A percentile compares a stretch with the other conserved stretches of the same genome.
These are phyloP conservation scores for Vulpes vulpes DNA, from an alignment of 2,113 vertebrate genomes.

Conservation along the genomic window DNA sequence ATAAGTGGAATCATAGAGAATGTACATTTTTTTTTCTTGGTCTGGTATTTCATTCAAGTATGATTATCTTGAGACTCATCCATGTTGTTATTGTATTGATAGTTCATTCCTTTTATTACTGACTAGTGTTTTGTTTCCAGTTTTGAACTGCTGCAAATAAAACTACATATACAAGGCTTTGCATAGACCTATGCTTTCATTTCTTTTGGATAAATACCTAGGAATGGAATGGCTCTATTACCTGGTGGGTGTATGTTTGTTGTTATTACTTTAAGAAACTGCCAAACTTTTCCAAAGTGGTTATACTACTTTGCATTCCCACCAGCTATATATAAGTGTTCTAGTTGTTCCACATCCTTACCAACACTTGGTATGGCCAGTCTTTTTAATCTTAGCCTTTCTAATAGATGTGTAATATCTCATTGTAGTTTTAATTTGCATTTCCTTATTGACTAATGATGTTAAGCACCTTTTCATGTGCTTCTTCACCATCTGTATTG, in stretches of 20 bases:
- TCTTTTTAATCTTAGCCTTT: background rate
- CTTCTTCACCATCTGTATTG: background rate
- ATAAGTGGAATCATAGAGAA: background rate
- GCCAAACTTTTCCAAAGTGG: background rate
- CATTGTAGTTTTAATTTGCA: background rate
- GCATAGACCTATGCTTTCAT: background rate
- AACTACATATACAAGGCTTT: background rate
- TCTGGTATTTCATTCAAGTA: background rate
- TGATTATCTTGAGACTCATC: constrained; percentile 20
- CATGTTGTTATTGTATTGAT: background rate
- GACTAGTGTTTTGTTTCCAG: background rate
- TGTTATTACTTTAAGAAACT: constrained; percentile 17
- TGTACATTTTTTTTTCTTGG: background rate
- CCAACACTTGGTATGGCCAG: background rate
- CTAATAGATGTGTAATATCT: background rate
- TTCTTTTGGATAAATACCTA: constrained; percentile 8
- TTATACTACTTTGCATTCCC: background rate
- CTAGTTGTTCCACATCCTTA: background rate
- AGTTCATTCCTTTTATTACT: background rate
- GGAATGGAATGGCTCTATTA: background rate
- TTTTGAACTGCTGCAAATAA: constrained; percentile 14
- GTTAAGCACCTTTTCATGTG: background rate
- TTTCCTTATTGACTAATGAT: background rate
- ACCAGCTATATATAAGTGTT: background rate
- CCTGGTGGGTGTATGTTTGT: background rate